Conservation (phyloP, 2,113 vertebrate species). For the Reinhardtius hippoglossoides region DNA sequence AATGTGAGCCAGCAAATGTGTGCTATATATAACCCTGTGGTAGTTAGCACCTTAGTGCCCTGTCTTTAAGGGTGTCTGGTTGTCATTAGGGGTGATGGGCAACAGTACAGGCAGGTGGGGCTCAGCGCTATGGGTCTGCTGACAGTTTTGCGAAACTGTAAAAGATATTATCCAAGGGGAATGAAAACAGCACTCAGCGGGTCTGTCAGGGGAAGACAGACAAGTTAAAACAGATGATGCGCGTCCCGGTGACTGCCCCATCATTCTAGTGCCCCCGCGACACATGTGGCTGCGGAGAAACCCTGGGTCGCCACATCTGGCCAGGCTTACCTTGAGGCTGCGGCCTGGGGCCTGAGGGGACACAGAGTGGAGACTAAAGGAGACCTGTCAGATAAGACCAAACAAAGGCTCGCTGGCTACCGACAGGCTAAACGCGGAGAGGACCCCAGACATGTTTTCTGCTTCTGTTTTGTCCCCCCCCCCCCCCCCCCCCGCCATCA, state of each 20-base stretch:
- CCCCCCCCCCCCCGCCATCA: conserved; percentile 12
- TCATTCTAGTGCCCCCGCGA: conserved; percentile 49
- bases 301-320: conserved; percentile 78
- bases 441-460: conserved; percentile 45
- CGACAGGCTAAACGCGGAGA: conserved; percentile 52
- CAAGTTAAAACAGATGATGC: conserved; percentile 83
- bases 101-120: conserved; percentile 70
- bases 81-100: conserved; percentile 74
- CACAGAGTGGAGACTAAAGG: conserved; percentile 63
- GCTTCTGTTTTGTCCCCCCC: conserved; percentile 56
- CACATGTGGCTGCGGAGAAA: neutral
- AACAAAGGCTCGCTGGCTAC: conserved; percentile 65
- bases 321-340: conserved; percentile 72
- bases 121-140: conserved; percentile 51
- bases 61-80: conserved; percentile 70
- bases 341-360: conserved; percentile 63
- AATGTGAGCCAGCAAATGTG: conserved; percentile 53
- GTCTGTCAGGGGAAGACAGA: conserved; percentile 79
- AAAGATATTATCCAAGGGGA: conserved; percentile 81
- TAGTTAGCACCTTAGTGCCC: conserved; percentile 70
- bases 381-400: conserved; percentile 73
- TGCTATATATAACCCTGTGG: conserved; percentile 40
- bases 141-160: conserved; percentile 80
- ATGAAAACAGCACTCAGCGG: conserved; percentile 78
- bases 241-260: conserved; percentile 55